Conservation (phyloP, 2,113 vertebrate species). For the Chamaea fasciata region DNA sequence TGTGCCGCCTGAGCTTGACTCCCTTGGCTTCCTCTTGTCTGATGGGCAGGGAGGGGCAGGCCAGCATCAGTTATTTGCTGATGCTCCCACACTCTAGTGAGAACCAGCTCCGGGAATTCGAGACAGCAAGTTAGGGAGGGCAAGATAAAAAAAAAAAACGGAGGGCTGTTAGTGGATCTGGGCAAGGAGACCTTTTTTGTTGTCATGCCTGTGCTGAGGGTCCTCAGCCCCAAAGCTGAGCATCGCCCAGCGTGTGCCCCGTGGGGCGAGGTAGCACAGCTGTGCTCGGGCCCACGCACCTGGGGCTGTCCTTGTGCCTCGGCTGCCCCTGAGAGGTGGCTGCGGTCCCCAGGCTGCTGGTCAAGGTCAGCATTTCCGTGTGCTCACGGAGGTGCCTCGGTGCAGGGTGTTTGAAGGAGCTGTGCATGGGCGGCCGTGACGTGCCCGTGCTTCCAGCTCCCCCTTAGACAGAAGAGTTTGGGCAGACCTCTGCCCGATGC, state of each 20-base stretch:
- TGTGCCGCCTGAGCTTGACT: accelerated
- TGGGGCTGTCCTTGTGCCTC: not conserved
- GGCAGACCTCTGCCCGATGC: not conserved
- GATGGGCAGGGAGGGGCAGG: accelerated
- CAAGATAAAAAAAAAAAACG: not conserved
- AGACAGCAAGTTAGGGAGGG: not conserved
- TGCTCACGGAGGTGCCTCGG: not conserved
- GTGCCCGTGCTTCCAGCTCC: not conserved
- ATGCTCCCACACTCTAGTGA: accelerated
- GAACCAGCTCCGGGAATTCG: not conserved
- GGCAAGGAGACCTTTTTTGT: not conserved
- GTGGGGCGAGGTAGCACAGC: accelerated
- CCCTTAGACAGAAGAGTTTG: not conserved
- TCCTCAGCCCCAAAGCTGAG: not conserved
- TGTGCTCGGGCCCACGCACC: not conserved
- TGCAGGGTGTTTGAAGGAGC: not conserved
- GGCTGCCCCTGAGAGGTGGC: not conserved
- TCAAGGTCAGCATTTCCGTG: accelerated
- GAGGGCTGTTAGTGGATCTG: not conserved
- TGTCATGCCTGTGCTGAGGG: accelerated
- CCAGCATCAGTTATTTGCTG: not conserved
- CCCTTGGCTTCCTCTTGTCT: not conserved
- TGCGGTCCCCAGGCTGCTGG: accelerated
- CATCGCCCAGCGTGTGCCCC: accelerated
- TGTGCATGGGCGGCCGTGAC: accelerated